Evolutionary conservation across 2,888 invertebrate genomes (phyloP), one percentile per base, ranked within the genome.

Genomic region (Monochamus alternatus): DNA sequence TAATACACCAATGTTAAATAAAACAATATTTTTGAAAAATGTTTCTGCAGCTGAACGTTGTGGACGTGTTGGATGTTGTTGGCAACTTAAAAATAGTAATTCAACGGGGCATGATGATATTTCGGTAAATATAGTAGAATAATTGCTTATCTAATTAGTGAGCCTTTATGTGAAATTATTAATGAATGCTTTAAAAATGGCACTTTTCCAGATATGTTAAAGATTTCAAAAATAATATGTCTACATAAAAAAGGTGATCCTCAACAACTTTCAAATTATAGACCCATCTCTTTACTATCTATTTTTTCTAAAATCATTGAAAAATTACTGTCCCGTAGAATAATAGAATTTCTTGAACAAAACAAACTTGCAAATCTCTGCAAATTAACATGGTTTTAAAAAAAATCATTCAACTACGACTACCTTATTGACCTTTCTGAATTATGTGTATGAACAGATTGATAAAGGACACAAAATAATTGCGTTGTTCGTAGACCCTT

Each of bases 231-330:
- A n/a, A 10, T 62, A n/a, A 38, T 62, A 62, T 38, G 12, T n/a
- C 38, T 62, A 10, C 12, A n/a, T 62, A 38, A 62, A 62, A 62
- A 62, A 7, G 62, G 38, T 12, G 62, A 38, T 38, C 4, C 10
- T 38, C 32, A 62, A 12, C n/a, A 10, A 12, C 1, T 62, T 4
- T n/a, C 12, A 5, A 62, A 62, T n/a, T 38, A 8, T 62, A 22
- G 62, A 5, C 38, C 62, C 5, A 62, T 62, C 3, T 10, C 38
- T 12, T 3, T 62, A 2, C 8, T 62, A 14, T 32, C 38, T 38
- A 10, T 60, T 10, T 62, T 62, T n/a, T 62, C 62, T 38, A 62
- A 62, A 62, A 62, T 62, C 2, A n/a, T 62, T n/a, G 38, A 32
- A 32, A 62, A 32, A 38, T 62, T 38, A 38, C 31, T 62, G 31